Base-by-base conservation (phyloP, 2,113 vertebrate species). In the Numida meleagris region DNA sequence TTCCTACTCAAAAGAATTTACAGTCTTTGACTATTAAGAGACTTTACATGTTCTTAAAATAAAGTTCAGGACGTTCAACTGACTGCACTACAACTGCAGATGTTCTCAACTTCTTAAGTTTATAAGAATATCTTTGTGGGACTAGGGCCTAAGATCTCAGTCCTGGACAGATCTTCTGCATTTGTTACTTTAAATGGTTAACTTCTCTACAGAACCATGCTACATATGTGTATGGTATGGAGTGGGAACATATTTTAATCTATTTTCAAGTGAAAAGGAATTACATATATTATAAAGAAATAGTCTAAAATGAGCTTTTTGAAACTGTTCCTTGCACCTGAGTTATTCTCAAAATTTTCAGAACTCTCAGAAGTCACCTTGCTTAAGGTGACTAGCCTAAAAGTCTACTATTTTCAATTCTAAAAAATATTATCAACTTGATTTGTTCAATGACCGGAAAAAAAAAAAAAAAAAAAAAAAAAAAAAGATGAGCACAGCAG, bases 351-450 rank as follows among this genome's bases (percentile, higher is more conserved):
- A 34, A 33, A 33, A 77, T 70, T 89, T 89, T 79, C 43, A 85
- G 40, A 91, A 66, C 7, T 38, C 16, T 48, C 61, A 62, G 18
- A 83, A 83, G 14, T n/a, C 9, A 74, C 19, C 1, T 38, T 88
- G 51, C 31, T 86, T 71, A n/a, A n/a, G n/a, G n/a, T n/a, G n/a
- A 48, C 10, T 0, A 24, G n/a, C 59, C 12, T 57, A 23, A 70
- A 75, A 36, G 4, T 0, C 3, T 12, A 14, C 3, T 9, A 40
- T 65, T 12, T 2, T 6, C 2, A 7, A 3, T 19, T 77, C 31
- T 18, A 27, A 67, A 80, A 62, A 46, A 18, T 6, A n/a, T 8
- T 63, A 29, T 73, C 8, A 51, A 4, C 48, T 61, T 81, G 6
- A 27, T 61, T 11, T 29, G 2, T 70, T 73, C n/a, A 20, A 6